Percentiles rank a stretch among this genome's conserved stretches.
These are phyloP conservation scores for Mesoligia furuncula DNA, from an alignment of 2,888 invertebrate genomes.

Conservation along the genomic window DNA sequence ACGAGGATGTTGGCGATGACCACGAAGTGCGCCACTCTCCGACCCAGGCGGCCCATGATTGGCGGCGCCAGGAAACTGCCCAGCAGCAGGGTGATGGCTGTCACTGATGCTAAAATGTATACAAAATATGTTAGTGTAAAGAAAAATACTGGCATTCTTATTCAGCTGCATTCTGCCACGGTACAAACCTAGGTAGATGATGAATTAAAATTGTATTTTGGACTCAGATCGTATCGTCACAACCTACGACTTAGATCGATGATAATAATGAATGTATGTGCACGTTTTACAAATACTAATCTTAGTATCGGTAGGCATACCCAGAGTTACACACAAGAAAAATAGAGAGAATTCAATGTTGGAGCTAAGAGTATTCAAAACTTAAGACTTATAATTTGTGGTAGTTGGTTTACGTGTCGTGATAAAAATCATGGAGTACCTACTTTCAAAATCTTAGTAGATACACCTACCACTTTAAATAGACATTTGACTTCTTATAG, in stretches of 20 bases:
- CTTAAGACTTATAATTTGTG: too few relatives aligned
- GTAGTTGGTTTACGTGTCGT: not conserved
- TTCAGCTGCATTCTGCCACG: not conserved
- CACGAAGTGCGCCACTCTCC: conserved; percentile 85
- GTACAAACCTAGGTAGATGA: not conserved
- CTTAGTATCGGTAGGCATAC: not conserved
- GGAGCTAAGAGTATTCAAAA: not conserved
- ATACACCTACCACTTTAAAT: not conserved
- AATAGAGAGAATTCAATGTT: not conserved
- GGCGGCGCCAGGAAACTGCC: conserved; percentile 75
- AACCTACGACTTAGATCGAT: too few relatives aligned
- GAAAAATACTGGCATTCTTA: not conserved
- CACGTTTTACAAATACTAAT: not conserved
- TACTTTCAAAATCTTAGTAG: not conserved
- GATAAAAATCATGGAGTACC: not conserved
- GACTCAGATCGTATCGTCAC: not conserved
- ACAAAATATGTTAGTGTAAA: not conserved
- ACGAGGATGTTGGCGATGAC: conserved; percentile 83
- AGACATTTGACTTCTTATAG: not conserved
- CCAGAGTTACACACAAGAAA: not conserved
- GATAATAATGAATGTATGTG: not conserved
- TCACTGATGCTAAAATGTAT: conserved; percentile 68
- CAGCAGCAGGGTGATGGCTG: conserved; percentile 70
- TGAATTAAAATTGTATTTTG: not conserved
- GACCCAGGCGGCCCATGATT: conserved; percentile 87